phyloP scores from a whole-genome alignment of 1,140 invertebrate genomes.

The Parasteatoda tepidariorum region DNA sequence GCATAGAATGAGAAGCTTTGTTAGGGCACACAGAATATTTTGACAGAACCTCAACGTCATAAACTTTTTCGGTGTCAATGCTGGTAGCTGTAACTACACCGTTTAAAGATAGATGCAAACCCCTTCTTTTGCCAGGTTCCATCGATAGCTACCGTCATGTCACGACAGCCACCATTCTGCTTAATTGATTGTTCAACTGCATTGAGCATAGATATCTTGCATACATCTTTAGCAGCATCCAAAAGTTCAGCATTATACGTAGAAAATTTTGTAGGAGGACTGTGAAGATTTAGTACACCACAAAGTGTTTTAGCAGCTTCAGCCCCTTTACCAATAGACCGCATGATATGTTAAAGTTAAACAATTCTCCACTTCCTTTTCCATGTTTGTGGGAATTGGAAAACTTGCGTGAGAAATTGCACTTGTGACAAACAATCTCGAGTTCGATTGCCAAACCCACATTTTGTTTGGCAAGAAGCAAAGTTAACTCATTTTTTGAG shows the following conservation, averaged over 20 bases:
- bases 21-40: constrained; percentile 50
- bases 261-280: not conserved
- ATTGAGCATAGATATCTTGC: constrained; percentile 2
- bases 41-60: constrained; percentile 50
- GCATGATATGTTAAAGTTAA: not conserved
- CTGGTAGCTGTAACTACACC: constrained; percentile 60
- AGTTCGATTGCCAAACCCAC: too few species aligned
- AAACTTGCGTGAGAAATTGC: too few species aligned
- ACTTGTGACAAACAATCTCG: too few species aligned
- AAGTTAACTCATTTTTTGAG: too few species aligned
- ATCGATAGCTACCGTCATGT: constrained; percentile 57
- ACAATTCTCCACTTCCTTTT: not conserved
- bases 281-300: not conserved
- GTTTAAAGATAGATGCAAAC: constrained; percentile 58
- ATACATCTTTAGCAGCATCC: not conserved
- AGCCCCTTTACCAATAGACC: constrained; percentile 7
- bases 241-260: not conserved
- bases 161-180: constrained; percentile 11
- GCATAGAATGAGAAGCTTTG: too few species aligned
- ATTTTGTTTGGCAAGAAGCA: too few species aligned
- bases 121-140: constrained; percentile 62
- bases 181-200: constrained; percentile 27
- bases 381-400: not conserved
- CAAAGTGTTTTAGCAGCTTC: constrained; percentile 5
- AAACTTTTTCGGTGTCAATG: constrained; percentile 61